These are phyloP conservation scores for Cynopterus brachyotis DNA, from an alignment of 2,113 vertebrate species.

Conservation along the genomic window DNA sequence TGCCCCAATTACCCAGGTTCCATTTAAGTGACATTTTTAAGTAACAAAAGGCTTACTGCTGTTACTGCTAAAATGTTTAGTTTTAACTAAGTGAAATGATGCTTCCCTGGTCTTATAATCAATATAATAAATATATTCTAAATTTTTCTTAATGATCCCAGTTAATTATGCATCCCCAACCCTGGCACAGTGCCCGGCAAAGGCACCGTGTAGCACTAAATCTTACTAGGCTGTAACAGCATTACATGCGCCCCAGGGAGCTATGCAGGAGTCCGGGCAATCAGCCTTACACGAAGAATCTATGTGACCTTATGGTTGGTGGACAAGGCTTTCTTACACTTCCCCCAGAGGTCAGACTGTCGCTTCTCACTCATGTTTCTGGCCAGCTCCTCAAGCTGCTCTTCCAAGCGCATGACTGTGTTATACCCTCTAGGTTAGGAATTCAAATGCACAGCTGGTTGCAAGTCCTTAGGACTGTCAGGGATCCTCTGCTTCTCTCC, in stretches of 20 bases:
- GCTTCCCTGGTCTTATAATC: not conserved
- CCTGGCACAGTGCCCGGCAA: not conserved
- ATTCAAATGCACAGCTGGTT: not conserved
- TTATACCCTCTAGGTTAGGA: not conserved
- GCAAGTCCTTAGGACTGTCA: not conserved
- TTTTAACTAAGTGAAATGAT: constrained; percentile 35
- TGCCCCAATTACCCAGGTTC: not conserved
- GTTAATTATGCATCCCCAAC: not conserved
- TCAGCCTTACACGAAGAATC: fast-evolving
- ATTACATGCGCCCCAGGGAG: not conserved
- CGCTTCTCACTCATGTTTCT: not conserved
- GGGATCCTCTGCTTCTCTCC: not conserved
- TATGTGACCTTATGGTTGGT: fast-evolving
- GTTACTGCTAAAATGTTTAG: not conserved
- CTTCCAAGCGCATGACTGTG: not conserved
- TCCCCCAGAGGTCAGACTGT: not conserved
- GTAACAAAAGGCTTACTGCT: not conserved
- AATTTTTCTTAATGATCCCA: constrained; percentile 32
- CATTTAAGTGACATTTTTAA: not conserved
- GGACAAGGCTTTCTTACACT: not conserved
- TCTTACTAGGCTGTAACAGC: too few relatives aligned
- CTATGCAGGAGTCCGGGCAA: not conserved
- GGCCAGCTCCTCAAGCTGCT: not conserved
- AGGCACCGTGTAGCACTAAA: not conserved
- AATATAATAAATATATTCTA: constrained; percentile 20